Conservation (phyloP, 2,113 vertebrate species). For the Pyrgilauda ruficollis region DNA sequence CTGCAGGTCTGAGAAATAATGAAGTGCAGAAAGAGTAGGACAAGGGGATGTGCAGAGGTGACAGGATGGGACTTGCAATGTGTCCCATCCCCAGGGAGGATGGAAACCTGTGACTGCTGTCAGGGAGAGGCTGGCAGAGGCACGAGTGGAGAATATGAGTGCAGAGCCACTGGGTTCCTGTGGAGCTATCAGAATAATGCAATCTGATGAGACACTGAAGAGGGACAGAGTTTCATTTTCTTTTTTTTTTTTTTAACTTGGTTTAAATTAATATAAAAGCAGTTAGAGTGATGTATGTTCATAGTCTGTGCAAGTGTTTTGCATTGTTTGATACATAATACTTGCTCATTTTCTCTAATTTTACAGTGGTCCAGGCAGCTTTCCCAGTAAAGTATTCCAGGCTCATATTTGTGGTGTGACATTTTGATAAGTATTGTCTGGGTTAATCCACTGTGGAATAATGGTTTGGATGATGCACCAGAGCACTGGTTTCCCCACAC, state of each 20-base stretch:
- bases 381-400: neutral
- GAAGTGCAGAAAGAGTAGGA: neutral
- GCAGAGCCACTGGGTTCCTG: neutral
- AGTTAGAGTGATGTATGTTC: neutral
- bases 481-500: neutral
- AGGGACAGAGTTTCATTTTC: neutral
- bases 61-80: neutral
- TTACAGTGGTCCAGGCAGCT: neutral
- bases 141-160: neutral
- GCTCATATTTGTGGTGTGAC: neutral
- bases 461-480: constrained; percentile 16
- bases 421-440: constrained; percentile 24
- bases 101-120: neutral
- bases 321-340: neutral
- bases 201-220: neutral
- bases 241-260: neutral
- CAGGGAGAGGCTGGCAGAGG: neutral
- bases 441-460: constrained; percentile 23
- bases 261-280: neutral
- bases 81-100: neutral
- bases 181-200: neutral
- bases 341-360: neutral
- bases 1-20: neutral
- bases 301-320: neutral
- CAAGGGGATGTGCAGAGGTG: neutral